Percentiles rank a stretch among this genome's conserved stretches.
Conservation (phyloP, 2,113 vertebrate species). For the Glaucidium brasilianum region DNA sequence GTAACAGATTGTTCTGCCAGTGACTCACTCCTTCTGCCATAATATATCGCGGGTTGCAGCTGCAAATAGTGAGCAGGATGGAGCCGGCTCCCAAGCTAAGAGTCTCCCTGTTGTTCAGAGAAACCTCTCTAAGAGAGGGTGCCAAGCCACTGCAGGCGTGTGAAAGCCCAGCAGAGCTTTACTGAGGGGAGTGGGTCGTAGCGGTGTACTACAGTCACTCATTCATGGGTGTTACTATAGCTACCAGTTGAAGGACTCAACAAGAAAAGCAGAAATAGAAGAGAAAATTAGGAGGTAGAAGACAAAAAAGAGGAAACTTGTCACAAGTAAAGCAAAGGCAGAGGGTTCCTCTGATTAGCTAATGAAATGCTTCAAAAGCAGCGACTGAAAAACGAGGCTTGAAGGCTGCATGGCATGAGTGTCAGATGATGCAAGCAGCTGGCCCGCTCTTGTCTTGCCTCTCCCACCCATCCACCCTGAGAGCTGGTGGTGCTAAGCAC, state of each 20-base stretch:
- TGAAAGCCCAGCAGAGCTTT: background rate
- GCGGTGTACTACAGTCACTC: background rate
- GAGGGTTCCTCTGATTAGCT: slow-evolving; percentile 7
- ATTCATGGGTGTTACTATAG: slow-evolving; percentile 41
- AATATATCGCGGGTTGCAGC: background rate
- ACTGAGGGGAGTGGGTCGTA: background rate
- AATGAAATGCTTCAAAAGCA: slow-evolving; percentile 34
- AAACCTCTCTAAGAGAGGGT: background rate
- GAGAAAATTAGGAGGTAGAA: background rate
- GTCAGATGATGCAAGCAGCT: slow-evolving; percentile 30
- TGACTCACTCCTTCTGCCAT: slow-evolving; percentile 56
- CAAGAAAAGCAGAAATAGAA: background rate
- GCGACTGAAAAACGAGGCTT: background rate
- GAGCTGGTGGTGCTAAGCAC: background rate
- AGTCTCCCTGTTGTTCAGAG: background rate
- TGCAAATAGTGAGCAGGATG: slow-evolving; percentile 23
- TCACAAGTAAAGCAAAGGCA: background rate
- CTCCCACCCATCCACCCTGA: background rate
- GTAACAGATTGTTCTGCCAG: slow-evolving; percentile 43
- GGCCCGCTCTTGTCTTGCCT: background rate
- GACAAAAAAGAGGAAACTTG: background rate
- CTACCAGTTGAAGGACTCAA: slow-evolving; percentile 31
- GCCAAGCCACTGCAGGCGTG: background rate
- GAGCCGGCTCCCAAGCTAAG: background rate
- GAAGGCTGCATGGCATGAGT: background rate